phyloP scores from a whole-genome alignment of 2,797 vertebrate genomes.

The Hozukius guyotensis region DNA sequence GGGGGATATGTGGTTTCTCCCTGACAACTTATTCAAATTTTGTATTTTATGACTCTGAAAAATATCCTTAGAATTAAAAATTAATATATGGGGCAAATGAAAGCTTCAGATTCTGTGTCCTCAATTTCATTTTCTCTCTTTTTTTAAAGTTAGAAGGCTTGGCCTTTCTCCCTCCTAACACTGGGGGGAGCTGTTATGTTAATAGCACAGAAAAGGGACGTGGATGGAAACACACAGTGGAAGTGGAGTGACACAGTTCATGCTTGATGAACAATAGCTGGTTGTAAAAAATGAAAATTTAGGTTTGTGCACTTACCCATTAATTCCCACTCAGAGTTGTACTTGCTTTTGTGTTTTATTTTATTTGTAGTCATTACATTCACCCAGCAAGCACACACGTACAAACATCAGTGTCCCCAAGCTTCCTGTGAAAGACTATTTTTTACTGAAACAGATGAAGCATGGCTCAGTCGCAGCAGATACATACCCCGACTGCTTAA shows the following conservation, averaged over 20 bases:
- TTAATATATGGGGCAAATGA: constrained; percentile 7
- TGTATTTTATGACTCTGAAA: constrained; percentile 32
- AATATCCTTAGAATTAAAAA: constrained; percentile 29
- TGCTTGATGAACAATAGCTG: not conserved
- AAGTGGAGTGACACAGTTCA: not conserved
- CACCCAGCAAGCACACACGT: not conserved
- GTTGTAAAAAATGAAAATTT: constrained; percentile 1
- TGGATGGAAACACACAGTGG: not conserved
- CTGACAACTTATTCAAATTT: constrained; percentile 30
- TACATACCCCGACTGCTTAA: constrained; percentile 20
- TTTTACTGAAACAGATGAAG: constrained; percentile 16
- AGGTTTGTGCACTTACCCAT: not conserved
- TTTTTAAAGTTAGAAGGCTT: not conserved
- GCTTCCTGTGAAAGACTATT: not conserved
- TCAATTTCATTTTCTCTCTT: constrained; percentile 3
- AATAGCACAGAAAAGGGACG: constrained; percentile 19
- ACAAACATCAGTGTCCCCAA: not conserved
- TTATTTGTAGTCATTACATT: not conserved
- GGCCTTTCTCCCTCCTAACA: constrained; percentile 55
- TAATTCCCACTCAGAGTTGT: not conserved
- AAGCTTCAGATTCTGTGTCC: constrained; percentile 22
- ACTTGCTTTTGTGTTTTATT: not conserved
- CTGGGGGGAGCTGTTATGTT: constrained; percentile 77
- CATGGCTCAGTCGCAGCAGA: constrained; percentile 24
- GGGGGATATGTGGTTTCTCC: constrained; percentile 1